These are phyloP conservation scores for Blennius ocellaris DNA, from an alignment of 2,113 vertebrate genomes.

Conservation along the genomic window DNA sequence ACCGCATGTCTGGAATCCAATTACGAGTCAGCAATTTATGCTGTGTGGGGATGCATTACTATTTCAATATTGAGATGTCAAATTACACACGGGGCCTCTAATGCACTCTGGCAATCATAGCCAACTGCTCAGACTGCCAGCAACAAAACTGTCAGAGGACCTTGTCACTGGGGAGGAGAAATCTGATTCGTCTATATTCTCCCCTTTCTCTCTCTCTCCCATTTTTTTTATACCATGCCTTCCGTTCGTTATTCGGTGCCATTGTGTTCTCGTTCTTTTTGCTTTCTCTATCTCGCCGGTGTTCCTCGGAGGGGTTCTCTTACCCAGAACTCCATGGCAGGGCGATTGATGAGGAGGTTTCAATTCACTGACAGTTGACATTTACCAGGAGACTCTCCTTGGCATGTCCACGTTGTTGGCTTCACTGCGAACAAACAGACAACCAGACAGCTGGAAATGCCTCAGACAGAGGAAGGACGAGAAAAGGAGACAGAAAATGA, in stretches of 20 bases:
- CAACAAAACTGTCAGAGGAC: constrained; percentile 72
- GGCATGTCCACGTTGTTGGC: constrained; percentile 85
- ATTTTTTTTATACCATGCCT: constrained; percentile 57
- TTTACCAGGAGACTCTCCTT: constrained; percentile 87
- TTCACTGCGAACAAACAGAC: constrained; percentile 84
- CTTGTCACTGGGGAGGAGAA: constrained; percentile 71
- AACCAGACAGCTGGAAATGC: constrained; percentile 62
- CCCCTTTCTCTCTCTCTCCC: constrained; percentile 30
- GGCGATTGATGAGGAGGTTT: constrained; percentile 83
- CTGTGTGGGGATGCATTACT: constrained; percentile 72
- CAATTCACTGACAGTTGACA: constrained; percentile 87
- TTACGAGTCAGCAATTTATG: constrained; percentile 76
- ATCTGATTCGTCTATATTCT: constrained; percentile 63
- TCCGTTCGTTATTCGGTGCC: constrained; percentile 49
- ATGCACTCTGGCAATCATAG: constrained; percentile 79
- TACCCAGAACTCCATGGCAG: constrained; percentile 67
- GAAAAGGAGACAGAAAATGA: too few species aligned
- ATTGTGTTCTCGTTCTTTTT: constrained; percentile 34
- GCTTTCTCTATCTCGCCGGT: constrained; percentile 39
- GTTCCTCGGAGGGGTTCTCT: constrained; percentile 61
- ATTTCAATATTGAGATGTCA: constrained; percentile 83
- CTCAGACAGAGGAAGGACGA: constrained; percentile 12
- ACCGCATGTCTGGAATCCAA: constrained; percentile 73
- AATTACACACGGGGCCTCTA: constrained; percentile 81
- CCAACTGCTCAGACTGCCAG: constrained; percentile 76